Evolutionary conservation across 2,797 vertebrate genomes (phyloP), one percentile per base, ranked within the genome.

Genomic region (Gymnothorax javanicus): DNA sequence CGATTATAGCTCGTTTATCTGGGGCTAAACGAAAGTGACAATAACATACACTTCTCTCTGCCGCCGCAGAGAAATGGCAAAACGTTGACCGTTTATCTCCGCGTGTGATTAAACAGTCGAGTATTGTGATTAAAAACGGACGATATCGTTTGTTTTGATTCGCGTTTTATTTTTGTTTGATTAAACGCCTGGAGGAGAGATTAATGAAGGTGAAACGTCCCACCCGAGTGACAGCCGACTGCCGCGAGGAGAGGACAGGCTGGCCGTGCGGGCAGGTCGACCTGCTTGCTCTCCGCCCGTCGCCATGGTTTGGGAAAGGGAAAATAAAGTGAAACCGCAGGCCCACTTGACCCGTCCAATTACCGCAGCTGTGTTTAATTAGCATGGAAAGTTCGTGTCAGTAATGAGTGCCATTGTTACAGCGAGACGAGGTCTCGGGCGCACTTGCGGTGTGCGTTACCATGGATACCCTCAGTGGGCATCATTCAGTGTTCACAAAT

Each of bases 281-380:
- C 43, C 0, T 15, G 50, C 43, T 4, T 43, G 13, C 3, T 54
- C 75, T 75, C 71, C 27, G 12, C 2, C 50, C 50, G 3, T 50
- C 7, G 75, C 50, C 6, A 54, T 17, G 71, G 75, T 17, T 7
- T 2, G 43, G 20, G 75, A 79, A 54, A 50, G 17, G 75, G 75
- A 79, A 54, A 50, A 7, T 43, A 33, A n/a, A 54, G 43, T n/a
- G 3, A 52, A 54, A 43, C 71, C 17, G 3, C 50, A 54, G 50
- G 75, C 50, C 75, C 75, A 54, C 50, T 54, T 54, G 75, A 79
- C 75, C 75, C 75, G 15, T 79, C 75, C 75, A 79, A 79, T 79
- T 79, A 54, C 50, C 50, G 75, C 43, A 43, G 50, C 75, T 79
- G 43, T 23, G 6, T 17, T 79, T 54, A 79, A 79, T 79, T 79